phyloP scores from a whole-genome alignment of 2,888 invertebrate genomes.

The Frankliniella fusca region DNA sequence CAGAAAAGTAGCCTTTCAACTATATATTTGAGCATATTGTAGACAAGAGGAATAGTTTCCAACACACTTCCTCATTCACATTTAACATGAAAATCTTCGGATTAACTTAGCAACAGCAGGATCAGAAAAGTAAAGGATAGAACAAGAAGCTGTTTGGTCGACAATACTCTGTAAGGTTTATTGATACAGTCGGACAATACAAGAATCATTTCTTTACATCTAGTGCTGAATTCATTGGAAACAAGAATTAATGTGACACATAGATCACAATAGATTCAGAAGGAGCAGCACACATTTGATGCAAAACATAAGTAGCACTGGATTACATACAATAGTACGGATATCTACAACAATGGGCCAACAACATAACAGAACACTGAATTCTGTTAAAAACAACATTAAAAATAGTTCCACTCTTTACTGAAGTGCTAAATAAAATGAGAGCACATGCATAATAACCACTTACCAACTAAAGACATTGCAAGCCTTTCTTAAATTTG shows the following conservation, averaged over 20 bases:
- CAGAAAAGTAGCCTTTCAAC: no score
- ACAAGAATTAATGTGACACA: background rate
- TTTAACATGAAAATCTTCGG: no score
- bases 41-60: no score
- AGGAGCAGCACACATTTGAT: conserved; percentile 18
- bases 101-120: no score
- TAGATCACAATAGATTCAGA: background rate
- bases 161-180: conserved; percentile 19
- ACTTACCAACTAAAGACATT: conserved; percentile 5
- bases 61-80: no score
- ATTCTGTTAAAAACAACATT: conserved; percentile 25
- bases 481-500: conserved; percentile 20
- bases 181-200: conserved; percentile 21
- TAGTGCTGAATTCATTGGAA: conserved; percentile 11
- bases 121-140: background rate
- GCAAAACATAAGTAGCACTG: conserved; percentile 22
- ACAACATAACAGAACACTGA: conserved; percentile 26
- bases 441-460: conserved; percentile 18
- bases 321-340: conserved; percentile 26
- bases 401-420: conserved; percentile 24
- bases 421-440: conserved; percentile 20
- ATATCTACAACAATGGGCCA: conserved; percentile 24
- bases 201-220: conserved; percentile 4
- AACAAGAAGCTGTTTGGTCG: background rate
- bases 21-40: no score